Base-by-base conservation (phyloP, 2,797 vertebrate species). In the Centropyge bicolor region DNA sequence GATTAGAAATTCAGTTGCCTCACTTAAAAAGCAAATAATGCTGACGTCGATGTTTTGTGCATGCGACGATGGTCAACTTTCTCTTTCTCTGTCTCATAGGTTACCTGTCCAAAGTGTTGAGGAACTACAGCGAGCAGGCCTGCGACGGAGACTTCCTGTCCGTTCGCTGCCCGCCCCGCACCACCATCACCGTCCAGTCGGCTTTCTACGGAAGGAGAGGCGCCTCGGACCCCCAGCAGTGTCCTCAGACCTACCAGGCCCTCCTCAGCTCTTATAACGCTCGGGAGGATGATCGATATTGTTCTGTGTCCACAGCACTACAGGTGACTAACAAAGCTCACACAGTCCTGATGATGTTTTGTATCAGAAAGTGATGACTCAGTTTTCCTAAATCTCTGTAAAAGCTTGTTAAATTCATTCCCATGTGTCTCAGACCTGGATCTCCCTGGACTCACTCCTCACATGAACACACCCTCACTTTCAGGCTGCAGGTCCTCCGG, bases 171-270 rank as follows among this genome's bases (percentile, higher is more conserved):
- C 97, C 97, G 12, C 95, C 96, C 59, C 96, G 95, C 88, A 97
- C 97, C 67, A 97, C 96, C 89, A 96, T 98, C 94, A 96, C 96
- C 43, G 91, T 97, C 88, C 97, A 97, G 63, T 96, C 97, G 1
- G 97, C 97, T 31, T 97, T 97, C 92, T 98, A 98, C 0, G 97
- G 97, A 61, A 93, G 95, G 49, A 94, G 85, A 90, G 90, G 95
- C 51, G 90, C 94, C 43, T 93, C 95, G 36, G 90, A 92, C 73
- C 93, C 93, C 45, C 93, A 94, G 43, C 95, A 95, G 87, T 98
- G 97, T 73, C 95, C 95, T 49, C 92, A 95, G 52, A 93, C 89
- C 76, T 95, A 95, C 66, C 94, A 95, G 82, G 89, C 93, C 62
- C 94, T 91, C 20, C 81, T 93, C 14, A 93, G 92, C 60, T 91